Evolutionary conservation across 1,140 invertebrate genomes (phyloP).

Genomic region (Ostrea edulis): DNA sequence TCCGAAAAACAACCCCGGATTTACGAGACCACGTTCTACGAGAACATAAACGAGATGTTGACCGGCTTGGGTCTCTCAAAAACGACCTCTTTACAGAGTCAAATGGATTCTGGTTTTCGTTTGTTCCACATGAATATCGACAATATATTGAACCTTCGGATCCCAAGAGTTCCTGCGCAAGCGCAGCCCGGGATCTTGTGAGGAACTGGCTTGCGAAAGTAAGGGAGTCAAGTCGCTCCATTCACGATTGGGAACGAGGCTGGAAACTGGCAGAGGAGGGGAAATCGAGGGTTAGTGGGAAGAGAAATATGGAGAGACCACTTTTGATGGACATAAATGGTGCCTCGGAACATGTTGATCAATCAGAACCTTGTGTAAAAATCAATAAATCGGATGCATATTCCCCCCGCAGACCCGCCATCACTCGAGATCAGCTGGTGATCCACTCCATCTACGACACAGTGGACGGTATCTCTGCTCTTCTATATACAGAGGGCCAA

Average conservation of each 20-base stretch:
- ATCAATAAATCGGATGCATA: constrained; percentile 2
- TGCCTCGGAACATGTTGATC: neutral
- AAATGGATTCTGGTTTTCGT: constrained; percentile 26
- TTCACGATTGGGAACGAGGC: neutral
- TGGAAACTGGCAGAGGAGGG: neutral
- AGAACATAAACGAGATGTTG: neutral
- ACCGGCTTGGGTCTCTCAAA: constrained; percentile 1
- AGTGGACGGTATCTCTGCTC: neutral
- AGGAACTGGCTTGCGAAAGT: neutral
- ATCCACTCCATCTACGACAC: constrained; percentile 8
- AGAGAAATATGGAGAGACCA: neutral
- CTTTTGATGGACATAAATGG: neutral
- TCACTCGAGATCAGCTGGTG: neutral
- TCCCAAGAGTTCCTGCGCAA: neutral
- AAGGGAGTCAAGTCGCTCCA: constrained; percentile 5
- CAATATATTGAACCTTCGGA: neutral
- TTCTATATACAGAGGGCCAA: neutral
- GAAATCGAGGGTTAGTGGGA: neutral
- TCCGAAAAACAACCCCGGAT: neutral
- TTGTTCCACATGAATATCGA: constrained; percentile 7
- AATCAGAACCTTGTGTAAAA: neutral
- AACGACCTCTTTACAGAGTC: neutral
- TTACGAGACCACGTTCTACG: constrained; percentile 1
- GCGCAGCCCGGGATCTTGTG: neutral
- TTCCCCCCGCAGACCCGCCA: neutral